Base-by-base conservation (phyloP, 2,888 invertebrate species). In the Temnothorax ravouxi region DNA sequence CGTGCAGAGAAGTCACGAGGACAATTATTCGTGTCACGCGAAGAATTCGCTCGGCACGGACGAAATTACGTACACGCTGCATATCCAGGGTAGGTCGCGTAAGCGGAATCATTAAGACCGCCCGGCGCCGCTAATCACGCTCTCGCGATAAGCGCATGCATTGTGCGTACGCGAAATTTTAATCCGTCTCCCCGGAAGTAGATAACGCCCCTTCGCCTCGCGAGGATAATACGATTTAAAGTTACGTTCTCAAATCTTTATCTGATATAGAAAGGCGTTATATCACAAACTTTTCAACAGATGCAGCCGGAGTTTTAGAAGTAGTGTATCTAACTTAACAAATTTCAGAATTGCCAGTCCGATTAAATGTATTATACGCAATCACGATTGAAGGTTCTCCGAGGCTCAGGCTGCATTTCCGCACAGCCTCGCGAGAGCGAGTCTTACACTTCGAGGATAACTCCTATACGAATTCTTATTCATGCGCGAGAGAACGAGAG, bases 1-100 rank as follows among this genome's bases (percentile, higher is more conserved):
- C 87, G 95, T 96, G 38, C 95, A 96, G 87, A 92, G 96, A 67
- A 94, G 94, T 9, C 95, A 96, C 84, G 95, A 95, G 88, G 96
- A 96, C 15, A 96, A 96, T 90, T 96, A 96, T 90, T 95, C 96
- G 2, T 96, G 96, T 89, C 95, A 95, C 64, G 96, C 95, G 3
- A 94, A 95, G 71, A 96, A 96, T 90, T 93, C 95, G 0, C 93
- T 95, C 38, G 95, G 96, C 0, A 95, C 95, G 1, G 96, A 96
- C 93, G 95, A 95, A 66, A 96, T 96, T 79, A 95, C 95, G 34
- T 96, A 96, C 90, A 95, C 95, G 72, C 91, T 96, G 9, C 95
- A 95, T 88, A 95, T 96, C 25, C 96, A 96, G 95, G 96, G 96
- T 96, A 93, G 18, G 79, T 66, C 47, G 75, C 18, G 59, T 18